Evolutionary conservation across 2,113 vertebrate genomes (phyloP).

Genomic region (Zapus hudsonius): DNA sequence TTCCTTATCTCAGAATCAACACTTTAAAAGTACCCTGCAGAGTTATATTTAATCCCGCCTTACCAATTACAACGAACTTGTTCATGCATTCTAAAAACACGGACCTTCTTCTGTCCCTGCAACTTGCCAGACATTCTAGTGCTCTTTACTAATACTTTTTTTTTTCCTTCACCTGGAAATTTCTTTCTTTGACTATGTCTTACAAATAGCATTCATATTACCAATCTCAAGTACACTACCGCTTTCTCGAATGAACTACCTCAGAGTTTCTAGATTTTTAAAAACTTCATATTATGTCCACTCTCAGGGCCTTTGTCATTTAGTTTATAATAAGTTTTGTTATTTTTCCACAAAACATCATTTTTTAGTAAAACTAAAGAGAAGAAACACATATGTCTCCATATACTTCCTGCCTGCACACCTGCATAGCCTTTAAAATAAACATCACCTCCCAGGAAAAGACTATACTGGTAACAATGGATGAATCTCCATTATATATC

Average conservation of each 20-base stretch:
- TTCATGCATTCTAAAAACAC: neutral
- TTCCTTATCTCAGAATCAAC: neutral
- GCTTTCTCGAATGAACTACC: neutral
- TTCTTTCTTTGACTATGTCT: neutral
- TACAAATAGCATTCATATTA: neutral
- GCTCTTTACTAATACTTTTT: neutral
- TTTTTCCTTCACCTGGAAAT: neutral
- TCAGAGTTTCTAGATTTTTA: neutral
- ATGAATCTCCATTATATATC: too few relatives aligned
- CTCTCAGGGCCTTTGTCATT: neutral
- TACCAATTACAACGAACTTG: neutral
- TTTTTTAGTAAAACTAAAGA: neutral
- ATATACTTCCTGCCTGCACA: too few relatives aligned
- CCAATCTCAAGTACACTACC: neutral
- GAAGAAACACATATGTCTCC: too few relatives aligned
- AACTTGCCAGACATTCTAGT: neutral
- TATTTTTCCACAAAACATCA: neutral
- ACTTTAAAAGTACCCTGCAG: too few relatives aligned
- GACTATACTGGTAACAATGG: too few relatives aligned
- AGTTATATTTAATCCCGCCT: neutral
- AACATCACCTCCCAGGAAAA: neutral
- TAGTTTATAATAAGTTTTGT: neutral
- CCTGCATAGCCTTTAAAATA: too few relatives aligned
- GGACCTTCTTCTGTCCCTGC: neutral
- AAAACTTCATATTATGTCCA: neutral